These are phyloP conservation scores for Listronotus bonariensis DNA, from an alignment of 1,140 invertebrate genomes.

Conservation along the genomic window DNA sequence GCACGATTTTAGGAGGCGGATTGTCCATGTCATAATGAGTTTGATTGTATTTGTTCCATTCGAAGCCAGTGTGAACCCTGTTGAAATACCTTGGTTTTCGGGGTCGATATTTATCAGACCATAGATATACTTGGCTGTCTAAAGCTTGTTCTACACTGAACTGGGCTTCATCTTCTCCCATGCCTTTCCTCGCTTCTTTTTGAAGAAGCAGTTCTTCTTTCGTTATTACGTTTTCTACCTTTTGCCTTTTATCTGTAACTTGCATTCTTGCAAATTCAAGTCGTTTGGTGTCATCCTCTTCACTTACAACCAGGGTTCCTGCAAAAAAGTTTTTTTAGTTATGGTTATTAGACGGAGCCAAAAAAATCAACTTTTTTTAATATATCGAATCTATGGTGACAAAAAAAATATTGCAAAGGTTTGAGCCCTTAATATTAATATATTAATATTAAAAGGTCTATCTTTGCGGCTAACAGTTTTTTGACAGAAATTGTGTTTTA, in stretches of 20 bases:
- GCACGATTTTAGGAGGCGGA: conserved; percentile 99
- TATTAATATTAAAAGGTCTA: too few relatives aligned
- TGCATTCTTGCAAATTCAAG: conserved; percentile 74
- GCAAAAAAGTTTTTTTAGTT: neutral
- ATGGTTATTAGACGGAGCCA: too few relatives aligned
- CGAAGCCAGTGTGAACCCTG: conserved; percentile 93
- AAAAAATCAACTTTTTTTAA: too few relatives aligned
- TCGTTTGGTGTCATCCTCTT: conserved; percentile 78
- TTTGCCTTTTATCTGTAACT: conserved; percentile 62
- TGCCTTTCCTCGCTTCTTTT: conserved; percentile 84
- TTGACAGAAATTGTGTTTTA: too few relatives aligned
- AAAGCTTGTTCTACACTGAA: conserved; percentile 91
- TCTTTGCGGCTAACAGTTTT: too few relatives aligned
- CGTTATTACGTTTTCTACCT: conserved; percentile 60
- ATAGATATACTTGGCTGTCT: conserved; percentile 87
- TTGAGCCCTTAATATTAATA: neutral
- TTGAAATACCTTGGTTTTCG: conserved; percentile 98
- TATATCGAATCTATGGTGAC: too few relatives aligned
- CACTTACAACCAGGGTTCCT: conserved; percentile 73
- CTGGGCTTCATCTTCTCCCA: conserved; percentile 85
- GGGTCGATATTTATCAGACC: conserved; percentile 98
- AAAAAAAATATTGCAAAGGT: too few relatives aligned
- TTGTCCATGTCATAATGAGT: conserved; percentile 99
- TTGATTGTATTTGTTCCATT: conserved; percentile 99
- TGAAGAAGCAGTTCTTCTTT: conserved; percentile 68